Conservation (phyloP, 2,113 vertebrate species). For the Pterocles burchelli region DNA sequence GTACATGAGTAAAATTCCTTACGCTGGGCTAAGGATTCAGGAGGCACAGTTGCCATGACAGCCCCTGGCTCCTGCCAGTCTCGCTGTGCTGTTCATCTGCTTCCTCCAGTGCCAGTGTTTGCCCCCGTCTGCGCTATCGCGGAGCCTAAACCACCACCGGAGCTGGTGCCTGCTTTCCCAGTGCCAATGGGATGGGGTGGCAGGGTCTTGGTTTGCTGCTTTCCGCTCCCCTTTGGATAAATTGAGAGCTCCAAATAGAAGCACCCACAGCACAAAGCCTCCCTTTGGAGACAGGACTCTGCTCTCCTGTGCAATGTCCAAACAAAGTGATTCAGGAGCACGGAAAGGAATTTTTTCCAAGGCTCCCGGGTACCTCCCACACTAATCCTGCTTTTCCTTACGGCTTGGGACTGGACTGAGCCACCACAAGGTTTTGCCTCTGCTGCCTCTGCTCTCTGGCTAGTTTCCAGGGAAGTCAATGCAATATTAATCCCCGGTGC, state of each 20-base stretch:
- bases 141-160: not conserved
- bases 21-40: not conserved
- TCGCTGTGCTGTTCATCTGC: not conserved
- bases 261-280: not conserved
- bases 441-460: not conserved
- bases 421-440: not conserved
- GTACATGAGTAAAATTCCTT: not conserved
- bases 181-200: fast-evolving
- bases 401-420: not conserved
- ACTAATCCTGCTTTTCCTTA: not conserved
- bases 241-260: too few species aligned
- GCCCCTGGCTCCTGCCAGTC: not conserved
- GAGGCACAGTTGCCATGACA: slow-evolving; percentile 44
- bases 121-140: fast-evolving
- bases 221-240: not conserved
- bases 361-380: not conserved
- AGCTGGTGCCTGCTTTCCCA: not conserved
- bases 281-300: not conserved
- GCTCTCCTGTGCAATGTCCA: not conserved
- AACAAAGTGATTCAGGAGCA: not conserved
- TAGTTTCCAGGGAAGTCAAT: not conserved
- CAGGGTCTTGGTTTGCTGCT: not conserved
- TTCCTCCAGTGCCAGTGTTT: not conserved
- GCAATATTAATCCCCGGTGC: slow-evolving; percentile 14
- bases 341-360: not conserved